phyloP scores from a whole-genome alignment of 2,888 invertebrate species.

The Calliphora vomitoria region DNA sequence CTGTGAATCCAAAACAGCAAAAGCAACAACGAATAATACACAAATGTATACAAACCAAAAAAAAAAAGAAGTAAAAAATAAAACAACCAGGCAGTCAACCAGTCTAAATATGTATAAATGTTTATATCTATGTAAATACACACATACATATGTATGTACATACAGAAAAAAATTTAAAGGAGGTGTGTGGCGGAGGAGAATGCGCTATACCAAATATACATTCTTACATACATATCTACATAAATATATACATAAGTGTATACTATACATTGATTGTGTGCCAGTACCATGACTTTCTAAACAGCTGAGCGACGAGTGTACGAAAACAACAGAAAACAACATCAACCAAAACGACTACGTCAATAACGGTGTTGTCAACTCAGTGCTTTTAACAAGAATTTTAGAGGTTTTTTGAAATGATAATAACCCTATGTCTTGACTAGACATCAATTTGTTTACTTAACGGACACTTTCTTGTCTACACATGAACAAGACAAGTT shows the following conservation, averaged over 20 bases:
- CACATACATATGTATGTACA: background rate
- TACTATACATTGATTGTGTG: slow-evolving; percentile 67
- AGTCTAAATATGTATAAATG: slow-evolving; percentile 64
- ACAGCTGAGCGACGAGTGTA: slow-evolving; percentile 76
- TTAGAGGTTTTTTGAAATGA: too few species aligned
- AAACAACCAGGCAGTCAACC: slow-evolving; percentile 66
- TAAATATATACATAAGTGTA: slow-evolving; percentile 6
- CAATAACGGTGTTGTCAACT: slow-evolving; percentile 38
- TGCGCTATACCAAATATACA: slow-evolving; percentile 18
- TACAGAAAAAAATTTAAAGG: slow-evolving; percentile 9
- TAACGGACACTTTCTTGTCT: too few species aligned
- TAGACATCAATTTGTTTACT: too few species aligned
- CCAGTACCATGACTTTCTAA: slow-evolving; percentile 76
- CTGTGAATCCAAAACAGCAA: slow-evolving; percentile 48
- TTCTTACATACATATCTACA: background rate
- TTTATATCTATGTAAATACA: slow-evolving; percentile 18
- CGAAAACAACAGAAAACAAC: slow-evolving; percentile 34
- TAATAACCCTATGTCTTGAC: background rate
- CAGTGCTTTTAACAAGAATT: background rate
- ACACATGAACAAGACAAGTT: too few species aligned
- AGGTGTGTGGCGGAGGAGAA: slow-evolving; percentile 56
- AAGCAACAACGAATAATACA: slow-evolving; percentile 27
- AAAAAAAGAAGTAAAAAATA: slow-evolving; percentile 38
- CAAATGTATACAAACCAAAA: slow-evolving; percentile 10
- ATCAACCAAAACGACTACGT: slow-evolving; percentile 56